These are phyloP conservation scores for Sesamia nonagrioides DNA, from an alignment of 1,140 invertebrate species.

Conservation along the genomic window DNA sequence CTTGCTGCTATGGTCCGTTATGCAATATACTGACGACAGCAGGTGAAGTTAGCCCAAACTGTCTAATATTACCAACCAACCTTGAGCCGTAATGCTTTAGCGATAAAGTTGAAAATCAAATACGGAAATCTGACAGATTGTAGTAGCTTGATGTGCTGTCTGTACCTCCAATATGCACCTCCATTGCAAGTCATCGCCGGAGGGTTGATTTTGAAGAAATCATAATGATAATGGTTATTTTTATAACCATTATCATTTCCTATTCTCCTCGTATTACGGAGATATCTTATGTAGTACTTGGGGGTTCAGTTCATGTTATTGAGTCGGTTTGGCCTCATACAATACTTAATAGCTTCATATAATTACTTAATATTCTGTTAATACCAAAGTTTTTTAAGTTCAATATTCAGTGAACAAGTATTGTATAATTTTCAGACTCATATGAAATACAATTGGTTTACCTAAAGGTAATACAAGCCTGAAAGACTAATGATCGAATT, in stretches of 20 bases:
- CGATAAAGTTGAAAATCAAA: too few species aligned
- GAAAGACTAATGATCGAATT: conserved; percentile 12
- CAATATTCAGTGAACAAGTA: neutral
- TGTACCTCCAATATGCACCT: too few species aligned
- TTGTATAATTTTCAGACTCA: neutral
- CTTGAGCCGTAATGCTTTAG: too few species aligned
- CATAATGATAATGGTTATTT: too few species aligned
- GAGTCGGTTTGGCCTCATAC: neutral
- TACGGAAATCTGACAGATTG: too few species aligned
- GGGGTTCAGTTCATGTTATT: neutral
- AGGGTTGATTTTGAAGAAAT: conserved; percentile 2
- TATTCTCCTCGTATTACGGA: conserved; percentile 18
- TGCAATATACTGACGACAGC: too few species aligned
- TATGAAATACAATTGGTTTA: neutral
- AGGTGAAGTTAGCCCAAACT: too few species aligned
- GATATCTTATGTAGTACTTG: conserved; percentile 9
- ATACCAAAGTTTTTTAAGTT: neutral
- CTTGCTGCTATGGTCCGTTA: conserved; percentile 4
- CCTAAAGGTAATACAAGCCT: neutral
- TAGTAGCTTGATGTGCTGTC: too few species aligned
- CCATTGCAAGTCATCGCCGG: conserved; percentile 28
- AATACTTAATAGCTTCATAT: neutral
- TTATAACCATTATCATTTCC: conserved; percentile 28
- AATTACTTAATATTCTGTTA: too few species aligned
- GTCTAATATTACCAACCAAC: too few species aligned